These are phyloP conservation scores for Hirtodrosophila histrioides DNA, from an alignment of 2,888 invertebrate species.

Conservation along the genomic window DNA sequence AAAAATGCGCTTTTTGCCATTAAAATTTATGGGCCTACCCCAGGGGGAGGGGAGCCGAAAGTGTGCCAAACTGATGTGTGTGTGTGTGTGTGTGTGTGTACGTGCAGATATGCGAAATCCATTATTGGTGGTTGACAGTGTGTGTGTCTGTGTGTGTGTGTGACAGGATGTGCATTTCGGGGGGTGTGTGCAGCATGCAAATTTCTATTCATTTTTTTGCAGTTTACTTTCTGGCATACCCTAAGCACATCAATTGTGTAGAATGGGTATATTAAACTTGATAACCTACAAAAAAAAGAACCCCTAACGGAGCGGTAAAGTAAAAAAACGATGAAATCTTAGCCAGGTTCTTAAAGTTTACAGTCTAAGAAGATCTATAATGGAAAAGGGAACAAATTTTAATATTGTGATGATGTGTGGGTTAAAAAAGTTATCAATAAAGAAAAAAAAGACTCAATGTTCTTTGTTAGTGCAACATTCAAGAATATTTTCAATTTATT, in stretches of 20 bases:
- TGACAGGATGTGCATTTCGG: conserved; percentile 38
- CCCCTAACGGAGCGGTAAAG: too few relatives aligned
- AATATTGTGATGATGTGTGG: too few relatives aligned
- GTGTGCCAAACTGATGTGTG: conserved; percentile 39
- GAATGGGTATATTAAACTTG: too few relatives aligned
- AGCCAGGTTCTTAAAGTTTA: too few relatives aligned
- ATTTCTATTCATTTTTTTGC: conserved; percentile 34
- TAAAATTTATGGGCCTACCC: conserved; percentile 67
- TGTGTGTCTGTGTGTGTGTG: conserved; percentile 2
- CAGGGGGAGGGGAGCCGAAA: conserved; percentile 22
- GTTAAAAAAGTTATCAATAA: too few relatives aligned
- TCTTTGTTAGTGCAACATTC: too few relatives aligned
- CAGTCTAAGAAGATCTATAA: too few relatives aligned
- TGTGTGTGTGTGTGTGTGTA: conserved; percentile 26
- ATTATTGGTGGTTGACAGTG: conserved; percentile 17
- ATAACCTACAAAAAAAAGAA: too few relatives aligned
- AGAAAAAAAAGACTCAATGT: too few relatives aligned
- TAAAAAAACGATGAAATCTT: too few relatives aligned
- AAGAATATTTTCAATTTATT: too few relatives aligned
- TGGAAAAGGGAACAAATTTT: too few relatives aligned
- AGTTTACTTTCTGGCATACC: conserved; percentile 22
- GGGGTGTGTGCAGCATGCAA: conserved; percentile 42
- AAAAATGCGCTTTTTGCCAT: conserved; percentile 70
- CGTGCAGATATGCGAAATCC: conserved; percentile 39
- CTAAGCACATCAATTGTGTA: neutral